These are phyloP conservation scores for Kryptolebias marmoratus DNA, from an alignment of 2,113 vertebrate genomes.

Conservation along the genomic window DNA sequence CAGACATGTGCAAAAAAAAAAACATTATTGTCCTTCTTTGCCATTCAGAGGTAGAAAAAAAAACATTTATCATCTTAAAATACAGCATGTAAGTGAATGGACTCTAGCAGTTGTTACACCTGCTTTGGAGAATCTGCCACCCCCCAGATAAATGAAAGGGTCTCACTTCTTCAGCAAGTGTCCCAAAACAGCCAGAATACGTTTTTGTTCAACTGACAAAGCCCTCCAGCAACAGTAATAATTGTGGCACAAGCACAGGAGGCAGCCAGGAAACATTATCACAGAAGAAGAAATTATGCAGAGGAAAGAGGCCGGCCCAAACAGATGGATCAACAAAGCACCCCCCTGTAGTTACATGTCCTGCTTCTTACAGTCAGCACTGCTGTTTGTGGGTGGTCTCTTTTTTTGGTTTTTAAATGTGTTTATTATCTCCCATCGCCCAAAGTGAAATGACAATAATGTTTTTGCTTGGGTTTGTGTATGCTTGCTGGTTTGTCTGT, in stretches of 20 bases:
- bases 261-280: not conserved
- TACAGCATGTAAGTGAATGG: too few relatives aligned
- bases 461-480: too few relatives aligned
- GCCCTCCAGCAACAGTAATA: not conserved
- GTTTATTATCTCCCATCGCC: too few relatives aligned
- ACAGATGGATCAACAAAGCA: slow-evolving; percentile 6
- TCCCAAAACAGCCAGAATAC: not conserved
- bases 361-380: not conserved
- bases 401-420: not conserved
- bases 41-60: too few relatives aligned
- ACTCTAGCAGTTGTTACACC: too few relatives aligned
- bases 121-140: too few relatives aligned
- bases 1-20: too few relatives aligned
- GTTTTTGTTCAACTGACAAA: not conserved
- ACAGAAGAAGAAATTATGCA: not conserved
- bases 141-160: not conserved
- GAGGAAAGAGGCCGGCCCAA: not conserved
- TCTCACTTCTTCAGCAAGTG: not conserved
- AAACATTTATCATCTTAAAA: too few relatives aligned
- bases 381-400: not conserved
- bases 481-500: too few relatives aligned
- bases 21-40: too few relatives aligned
- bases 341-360: not conserved
- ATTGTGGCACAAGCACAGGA: not conserved
- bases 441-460: too few relatives aligned